These are phyloP conservation scores for Rhinoderma darwinii DNA, from an alignment of 2,113 vertebrate genomes.

Conservation along the genomic window DNA sequence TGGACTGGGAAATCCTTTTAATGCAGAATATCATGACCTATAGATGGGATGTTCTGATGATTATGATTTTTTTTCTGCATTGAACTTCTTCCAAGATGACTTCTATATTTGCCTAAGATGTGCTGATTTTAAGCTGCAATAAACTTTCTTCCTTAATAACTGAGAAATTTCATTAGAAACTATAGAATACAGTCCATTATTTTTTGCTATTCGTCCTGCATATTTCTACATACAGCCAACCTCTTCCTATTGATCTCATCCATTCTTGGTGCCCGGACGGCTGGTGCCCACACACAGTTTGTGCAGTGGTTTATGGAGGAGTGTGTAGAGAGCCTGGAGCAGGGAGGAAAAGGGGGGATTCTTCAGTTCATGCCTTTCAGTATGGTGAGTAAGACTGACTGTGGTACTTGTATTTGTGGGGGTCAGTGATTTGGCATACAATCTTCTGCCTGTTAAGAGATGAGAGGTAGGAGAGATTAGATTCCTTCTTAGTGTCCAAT, in stretches of 20 bases:
- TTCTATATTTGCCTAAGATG: background rate
- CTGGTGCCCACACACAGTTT: slow-evolving; percentile 95
- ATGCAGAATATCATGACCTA: no score
- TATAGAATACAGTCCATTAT: background rate
- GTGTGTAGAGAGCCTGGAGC: slow-evolving; percentile 93
- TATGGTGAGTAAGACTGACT: slow-evolving; percentile 79
- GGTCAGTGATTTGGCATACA: background rate
- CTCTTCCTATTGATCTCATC: slow-evolving; percentile 95
- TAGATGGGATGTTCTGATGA: no score
- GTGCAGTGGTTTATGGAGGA: slow-evolving; percentile 98
- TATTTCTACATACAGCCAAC: slow-evolving; percentile 78
- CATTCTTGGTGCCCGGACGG: slow-evolving; percentile 88
- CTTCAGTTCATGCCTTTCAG: slow-evolving; percentile 99
- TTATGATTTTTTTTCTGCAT: no score
- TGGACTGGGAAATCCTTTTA: no score
- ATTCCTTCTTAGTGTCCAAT: no score
- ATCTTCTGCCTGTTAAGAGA: background rate
- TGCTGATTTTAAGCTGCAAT: background rate
- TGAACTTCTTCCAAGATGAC: background rate
- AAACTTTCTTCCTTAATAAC: background rate
- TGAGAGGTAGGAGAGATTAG: no score
- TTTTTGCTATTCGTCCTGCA: background rate
- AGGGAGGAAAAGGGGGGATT: slow-evolving; percentile 90
- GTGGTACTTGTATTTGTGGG: background rate
- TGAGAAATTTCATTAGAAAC: background rate